A percentile compares a stretch with the other conserved stretches of the same genome.
Conservation (phyloP, 2,888 invertebrate species). For the Hyposoter didymator region DNA sequence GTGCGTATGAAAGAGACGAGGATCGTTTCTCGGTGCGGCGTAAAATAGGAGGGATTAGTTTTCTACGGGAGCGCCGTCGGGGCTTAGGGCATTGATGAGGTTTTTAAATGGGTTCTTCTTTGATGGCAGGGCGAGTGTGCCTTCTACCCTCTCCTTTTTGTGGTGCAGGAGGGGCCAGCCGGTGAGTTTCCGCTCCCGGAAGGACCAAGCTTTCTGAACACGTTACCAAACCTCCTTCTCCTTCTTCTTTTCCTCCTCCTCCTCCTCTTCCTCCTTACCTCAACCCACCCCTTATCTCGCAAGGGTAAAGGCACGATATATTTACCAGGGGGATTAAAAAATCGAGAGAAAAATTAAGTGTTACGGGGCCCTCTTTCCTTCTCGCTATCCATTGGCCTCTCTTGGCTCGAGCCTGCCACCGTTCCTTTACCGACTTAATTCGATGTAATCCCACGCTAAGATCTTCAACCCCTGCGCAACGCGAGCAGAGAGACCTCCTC, state of each 20-base stretch:
- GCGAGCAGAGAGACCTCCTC: constrained; percentile 65
- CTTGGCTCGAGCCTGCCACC: constrained; percentile 63
- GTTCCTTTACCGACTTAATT: constrained; percentile 81
- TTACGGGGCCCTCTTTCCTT: constrained; percentile 81
- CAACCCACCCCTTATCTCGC: constrained; percentile 32
- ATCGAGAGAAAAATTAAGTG: constrained; percentile 85
- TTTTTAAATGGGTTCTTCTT: constrained; percentile 85
- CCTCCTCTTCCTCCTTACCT: constrained; percentile 4
- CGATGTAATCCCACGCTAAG: constrained; percentile 83
- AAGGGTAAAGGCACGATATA: constrained; percentile 81
- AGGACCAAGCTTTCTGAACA: constrained; percentile 60
- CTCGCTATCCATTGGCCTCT: constrained; percentile 72
- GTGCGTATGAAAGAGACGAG: constrained; percentile 24
- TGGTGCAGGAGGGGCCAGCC: constrained; percentile 68
- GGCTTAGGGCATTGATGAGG: constrained; percentile 85
- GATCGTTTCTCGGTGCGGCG: constrained; percentile 73
- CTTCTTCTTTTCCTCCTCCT: constrained; percentile 9
- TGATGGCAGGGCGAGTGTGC: constrained; percentile 77
- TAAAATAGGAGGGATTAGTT: constrained; percentile 84
- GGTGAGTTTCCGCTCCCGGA: constrained; percentile 66
- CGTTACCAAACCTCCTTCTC: constrained; percentile 37
- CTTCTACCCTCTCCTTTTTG: constrained; percentile 45
- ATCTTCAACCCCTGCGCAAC: constrained; percentile 74
- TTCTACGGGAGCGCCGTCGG: constrained; percentile 82
- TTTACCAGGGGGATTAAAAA: constrained; percentile 84